Conservation (phyloP, 2,888 invertebrate species). For the Agriopis aurantiaria region DNA sequence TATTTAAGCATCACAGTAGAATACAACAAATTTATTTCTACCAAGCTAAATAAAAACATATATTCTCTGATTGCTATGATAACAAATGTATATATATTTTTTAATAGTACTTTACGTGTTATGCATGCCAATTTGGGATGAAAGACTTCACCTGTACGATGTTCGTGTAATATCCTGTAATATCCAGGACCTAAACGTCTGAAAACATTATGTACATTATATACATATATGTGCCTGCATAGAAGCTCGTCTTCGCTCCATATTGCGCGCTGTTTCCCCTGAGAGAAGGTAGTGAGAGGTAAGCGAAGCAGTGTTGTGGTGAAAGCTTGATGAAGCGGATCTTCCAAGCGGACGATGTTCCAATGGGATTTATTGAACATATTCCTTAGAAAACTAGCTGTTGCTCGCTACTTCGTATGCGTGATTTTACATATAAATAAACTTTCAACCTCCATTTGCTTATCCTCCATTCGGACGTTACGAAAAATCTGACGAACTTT, state of each 20-base stretch:
- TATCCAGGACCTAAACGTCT: background rate
- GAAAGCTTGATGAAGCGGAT: conserved; percentile 43
- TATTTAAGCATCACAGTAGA: too few species aligned
- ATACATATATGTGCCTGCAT: background rate
- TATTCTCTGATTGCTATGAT: too few species aligned
- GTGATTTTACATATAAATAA: background rate
- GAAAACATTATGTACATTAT: background rate
- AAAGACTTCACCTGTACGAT: background rate
- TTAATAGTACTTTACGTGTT: background rate
- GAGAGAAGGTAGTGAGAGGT: conserved; percentile 35
- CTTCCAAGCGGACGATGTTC: conserved; percentile 27
- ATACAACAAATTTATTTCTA: too few species aligned
- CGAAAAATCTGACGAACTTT: too few species aligned
- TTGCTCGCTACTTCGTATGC: too few species aligned
- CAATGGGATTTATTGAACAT: conserved; percentile 20
- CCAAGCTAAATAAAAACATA: too few species aligned
- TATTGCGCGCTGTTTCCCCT: conserved; percentile 26
- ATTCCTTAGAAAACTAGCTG: conserved; percentile 16
- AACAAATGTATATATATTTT: too few species aligned
- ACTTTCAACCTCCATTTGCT: too few species aligned
- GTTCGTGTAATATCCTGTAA: too few species aligned
- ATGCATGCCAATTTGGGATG: background rate
- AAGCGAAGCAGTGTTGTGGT: conserved; percentile 40
- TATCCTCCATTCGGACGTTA: too few species aligned
- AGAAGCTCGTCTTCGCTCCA: conserved; percentile 14